Base-by-base conservation (phyloP, 2,113 vertebrate genomes). In the Eretmochelys imbricata region DNA sequence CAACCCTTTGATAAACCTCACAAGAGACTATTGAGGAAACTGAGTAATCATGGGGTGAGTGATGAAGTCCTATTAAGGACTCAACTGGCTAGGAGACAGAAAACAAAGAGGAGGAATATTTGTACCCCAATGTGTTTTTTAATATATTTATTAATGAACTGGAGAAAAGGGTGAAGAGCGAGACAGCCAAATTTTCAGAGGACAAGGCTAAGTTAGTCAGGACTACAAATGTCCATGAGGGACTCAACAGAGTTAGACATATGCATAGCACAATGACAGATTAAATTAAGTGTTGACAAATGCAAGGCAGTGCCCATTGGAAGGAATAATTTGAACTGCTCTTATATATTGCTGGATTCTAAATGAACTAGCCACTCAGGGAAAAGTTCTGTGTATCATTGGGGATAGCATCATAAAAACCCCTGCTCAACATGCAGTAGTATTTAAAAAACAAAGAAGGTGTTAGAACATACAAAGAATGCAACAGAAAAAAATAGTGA, bases 31-130 rank as follows among this genome's bases (percentile, higher is more conserved):
- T 62, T 48, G 27, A 31, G 20, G 7, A 25, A 51, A 81, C 27
- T 69, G n/a, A 31, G 25, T 72, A 13, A 35, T 59, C 9, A 38
- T 8, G n/a, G 54, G 62, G 55, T 57, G 8, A 84, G 51, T 11
- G 31, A 50, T 42, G 35, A 57, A 57, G 55, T 57, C 55, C 55
- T 17, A 57, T 55, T 22, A 55, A 55, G 54, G 54, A 55, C 54
- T 55, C 54, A 62, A 24, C 0, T 0, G 31, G 38, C 22, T 42
- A 81, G 3, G 1, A 0, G 1, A 22, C 25, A 87, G 31, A n/a
- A 69, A 89, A 35, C 0, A 0, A 22, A 49, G 49, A 29, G 38
- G 14, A 48, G 38, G 51, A 53, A 53, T 53, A 53, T 19, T 20
- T 53, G 51, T 53, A 53, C 17, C 51, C 17, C 78, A 25, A 76